Evolutionary conservation across 2,888 invertebrate genomes (phyloP).

Genomic region (Arge pagana): DNA sequence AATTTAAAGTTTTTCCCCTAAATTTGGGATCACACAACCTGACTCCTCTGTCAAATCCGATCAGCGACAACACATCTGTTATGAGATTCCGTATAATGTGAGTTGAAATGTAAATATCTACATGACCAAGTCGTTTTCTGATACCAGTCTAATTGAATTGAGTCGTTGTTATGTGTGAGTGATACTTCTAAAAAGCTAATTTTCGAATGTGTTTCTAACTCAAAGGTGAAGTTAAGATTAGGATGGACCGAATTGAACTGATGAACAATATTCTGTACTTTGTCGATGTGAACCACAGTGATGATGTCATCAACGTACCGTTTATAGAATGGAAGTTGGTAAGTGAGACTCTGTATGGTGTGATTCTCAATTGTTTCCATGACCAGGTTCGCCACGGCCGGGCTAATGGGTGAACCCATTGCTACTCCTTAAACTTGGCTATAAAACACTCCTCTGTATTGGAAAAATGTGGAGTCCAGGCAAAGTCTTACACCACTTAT

Average conservation of each 20-base stretch:
- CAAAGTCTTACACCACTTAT: not conserved
- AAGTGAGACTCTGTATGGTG: slow-evolving; percentile 8
- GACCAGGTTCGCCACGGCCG: slow-evolving; percentile 29
- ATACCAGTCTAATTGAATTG: slow-evolving; percentile 3
- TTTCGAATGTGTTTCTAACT: slow-evolving; percentile 1
- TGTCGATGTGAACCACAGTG: slow-evolving; percentile 8
- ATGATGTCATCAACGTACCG: slow-evolving; percentile 24
- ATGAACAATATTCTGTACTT: slow-evolving; percentile 2
- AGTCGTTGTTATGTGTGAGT: not conserved
- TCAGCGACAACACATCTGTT: slow-evolving; percentile 4
- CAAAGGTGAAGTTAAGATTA: slow-evolving; percentile 12
- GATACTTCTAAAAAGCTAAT: slow-evolving; percentile 6
- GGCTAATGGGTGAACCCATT: slow-evolving; percentile 34
- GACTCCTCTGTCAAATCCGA: not conserved
- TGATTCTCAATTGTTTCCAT: slow-evolving; percentile 30
- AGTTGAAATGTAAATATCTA: not conserved
- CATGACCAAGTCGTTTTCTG: slow-evolving; percentile 15
- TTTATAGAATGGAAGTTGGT: slow-evolving; percentile 2
- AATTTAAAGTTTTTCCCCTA: not conserved
- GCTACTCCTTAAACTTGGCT: slow-evolving; percentile 28
- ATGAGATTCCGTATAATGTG: slow-evolving; percentile 1
- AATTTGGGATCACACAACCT: not conserved
- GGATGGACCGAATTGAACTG: slow-evolving; percentile 18
- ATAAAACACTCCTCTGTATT: slow-evolving; percentile 23
- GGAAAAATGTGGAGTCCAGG: slow-evolving; percentile 15